These are phyloP conservation scores for Pomatostomus ruficeps DNA, from an alignment of 2,113 vertebrate species.

Conservation along the genomic window DNA sequence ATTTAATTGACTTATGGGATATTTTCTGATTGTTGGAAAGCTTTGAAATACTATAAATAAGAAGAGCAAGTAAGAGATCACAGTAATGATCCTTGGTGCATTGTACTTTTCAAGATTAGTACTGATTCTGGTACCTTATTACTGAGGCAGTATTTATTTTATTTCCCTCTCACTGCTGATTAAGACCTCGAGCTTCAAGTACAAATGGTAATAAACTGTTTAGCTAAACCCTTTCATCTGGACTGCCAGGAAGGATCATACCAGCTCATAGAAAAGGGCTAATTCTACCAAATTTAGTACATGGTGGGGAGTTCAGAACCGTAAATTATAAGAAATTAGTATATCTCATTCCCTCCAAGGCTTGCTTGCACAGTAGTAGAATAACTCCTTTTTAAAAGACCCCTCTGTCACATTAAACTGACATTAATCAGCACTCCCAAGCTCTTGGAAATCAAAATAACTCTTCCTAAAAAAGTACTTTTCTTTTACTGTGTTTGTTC, in stretches of 20 bases:
- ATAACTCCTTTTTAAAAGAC: not conserved
- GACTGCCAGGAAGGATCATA: not conserved
- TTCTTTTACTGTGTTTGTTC: not conserved
- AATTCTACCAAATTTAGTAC: not conserved
- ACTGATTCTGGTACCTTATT: not conserved
- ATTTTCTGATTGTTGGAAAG: not conserved
- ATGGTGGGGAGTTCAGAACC: not conserved
- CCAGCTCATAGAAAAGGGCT: not conserved
- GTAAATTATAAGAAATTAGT: not conserved
- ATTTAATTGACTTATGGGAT: not conserved
- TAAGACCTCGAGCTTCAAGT: not conserved
- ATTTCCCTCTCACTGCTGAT: not conserved
- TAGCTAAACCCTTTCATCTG: not conserved
- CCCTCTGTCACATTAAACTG: not conserved
- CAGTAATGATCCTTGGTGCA: not conserved
- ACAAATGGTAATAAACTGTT: not conserved
- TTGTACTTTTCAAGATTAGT: not conserved
- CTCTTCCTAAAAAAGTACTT: not conserved
- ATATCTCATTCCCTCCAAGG: not conserved
- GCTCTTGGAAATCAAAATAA: slow-evolving; percentile 4
- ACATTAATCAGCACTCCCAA: not conserved
- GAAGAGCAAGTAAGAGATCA: not conserved
- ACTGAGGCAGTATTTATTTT: not conserved
- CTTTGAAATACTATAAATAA: not conserved
- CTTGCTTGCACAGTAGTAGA: not conserved